Conservation (phyloP, 2,797 vertebrate species). For the Arrhamphus sclerolepis region DNA sequence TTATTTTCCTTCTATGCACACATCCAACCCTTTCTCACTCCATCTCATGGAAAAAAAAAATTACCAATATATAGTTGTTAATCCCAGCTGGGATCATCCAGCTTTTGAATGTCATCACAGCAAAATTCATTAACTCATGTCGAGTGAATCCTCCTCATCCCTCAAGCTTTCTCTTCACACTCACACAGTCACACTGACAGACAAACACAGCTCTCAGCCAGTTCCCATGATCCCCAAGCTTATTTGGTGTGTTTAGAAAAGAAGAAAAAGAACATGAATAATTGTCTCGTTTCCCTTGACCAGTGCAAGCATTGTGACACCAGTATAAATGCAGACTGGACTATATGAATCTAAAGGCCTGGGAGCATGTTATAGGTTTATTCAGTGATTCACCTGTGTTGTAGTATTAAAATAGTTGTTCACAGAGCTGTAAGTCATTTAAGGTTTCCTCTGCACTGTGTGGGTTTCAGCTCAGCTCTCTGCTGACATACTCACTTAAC, state of each 20-base stretch:
- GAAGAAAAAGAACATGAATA: conserved; percentile 50
- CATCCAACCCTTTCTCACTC: conserved; percentile 27
- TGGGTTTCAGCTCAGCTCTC: conserved; percentile 68
- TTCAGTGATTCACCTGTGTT: conserved; percentile 64
- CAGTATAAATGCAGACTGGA: conserved; percentile 46
- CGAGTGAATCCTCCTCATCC: conserved; percentile 73
- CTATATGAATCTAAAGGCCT: conserved; percentile 30
- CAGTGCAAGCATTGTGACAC: conserved; percentile 42
- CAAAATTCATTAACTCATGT: conserved; percentile 79
- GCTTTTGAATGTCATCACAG: conserved; percentile 76
- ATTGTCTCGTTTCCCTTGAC: conserved; percentile 62
- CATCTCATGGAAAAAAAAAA: conserved; percentile 58
- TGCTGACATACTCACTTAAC: conserved; percentile 76
- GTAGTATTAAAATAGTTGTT: conserved; percentile 60
- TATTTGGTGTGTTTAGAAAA: conserved; percentile 78
- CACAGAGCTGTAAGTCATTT: conserved; percentile 69
- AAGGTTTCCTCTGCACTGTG: conserved; percentile 63
- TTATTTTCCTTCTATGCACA: conserved; percentile 48
- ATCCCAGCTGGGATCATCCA: conserved; percentile 72
- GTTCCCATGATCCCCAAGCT: conserved; percentile 76
- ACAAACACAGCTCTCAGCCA: conserved; percentile 55
- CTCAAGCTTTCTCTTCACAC: conserved; percentile 53
- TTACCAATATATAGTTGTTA: conserved; percentile 69
- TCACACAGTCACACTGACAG: conserved; percentile 22
- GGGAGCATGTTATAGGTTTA: conserved; percentile 56